Evolutionary conservation across 2,888 invertebrate species (phyloP), one percentile per base, ranked within the genome.

Genomic region (Coelogynopora nodosa): DNA sequence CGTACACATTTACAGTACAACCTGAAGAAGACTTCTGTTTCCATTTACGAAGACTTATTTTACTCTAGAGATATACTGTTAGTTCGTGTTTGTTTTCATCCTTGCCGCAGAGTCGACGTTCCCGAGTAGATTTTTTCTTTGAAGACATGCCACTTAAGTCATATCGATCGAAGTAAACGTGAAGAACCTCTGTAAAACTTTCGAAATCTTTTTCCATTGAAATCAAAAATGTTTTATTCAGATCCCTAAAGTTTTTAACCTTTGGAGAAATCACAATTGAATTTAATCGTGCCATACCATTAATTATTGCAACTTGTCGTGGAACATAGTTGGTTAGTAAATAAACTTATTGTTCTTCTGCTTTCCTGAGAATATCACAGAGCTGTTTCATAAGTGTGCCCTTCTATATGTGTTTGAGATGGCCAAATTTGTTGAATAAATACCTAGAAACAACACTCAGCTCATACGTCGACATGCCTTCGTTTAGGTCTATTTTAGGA

Each of bases 1-100:
- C 74, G 74, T 49, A 49, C 5, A 49, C 18, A 49, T 49, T 49
- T 49, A 49, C 5, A 49, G 49, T 49, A 49, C 49, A 18, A 49
- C 74, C 74, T 74, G 74, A 74, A 10, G 74, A 74, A 26, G 74
- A 74, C 74, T 74, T 74, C 74, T 74, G 74, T 74, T 74, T 74
- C 27, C 27, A 74, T 74, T 74, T 26, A 74, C 74, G 74, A 74
- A 74, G 74, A 74, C 5, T 74, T 74, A 74, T 74, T 74, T 74
- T 23, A 74, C 5, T 74, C 74, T n/a, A 74, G 74, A 74, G 74
- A 74, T 74, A 74, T n/a, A 74, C 74, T 74, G 74, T 74, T 74
- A 74, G 27, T 74, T 74, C 5, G 74, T 74, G 74, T 26, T 23
- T 74, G 74, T 74, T 74, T 74, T 74, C 74, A 74, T 74, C 74